These are phyloP conservation scores for Champsocephalus esox DNA, from an alignment of 2,797 vertebrate species.

Conservation along the genomic window DNA sequence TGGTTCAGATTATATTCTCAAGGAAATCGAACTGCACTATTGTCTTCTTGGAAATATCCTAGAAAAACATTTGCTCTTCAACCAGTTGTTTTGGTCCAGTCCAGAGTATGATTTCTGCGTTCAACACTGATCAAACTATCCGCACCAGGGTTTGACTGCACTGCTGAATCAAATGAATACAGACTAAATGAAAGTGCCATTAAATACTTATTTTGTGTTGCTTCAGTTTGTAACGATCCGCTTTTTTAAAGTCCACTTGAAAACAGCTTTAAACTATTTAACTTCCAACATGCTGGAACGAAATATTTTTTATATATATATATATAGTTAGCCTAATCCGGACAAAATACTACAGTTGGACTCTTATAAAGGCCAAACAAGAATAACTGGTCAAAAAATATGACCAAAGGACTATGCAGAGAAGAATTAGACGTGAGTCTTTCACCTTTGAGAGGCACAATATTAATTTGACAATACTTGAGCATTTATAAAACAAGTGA, in stretches of 20 bases:
- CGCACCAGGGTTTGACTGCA: too few species aligned
- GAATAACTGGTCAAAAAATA: conserved; percentile 4
- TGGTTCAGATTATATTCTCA: too few species aligned
- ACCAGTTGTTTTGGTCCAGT: too few species aligned
- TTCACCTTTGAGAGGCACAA: conserved; percentile 30
- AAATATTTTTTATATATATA: fast-evolving
- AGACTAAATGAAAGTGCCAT: too few species aligned
- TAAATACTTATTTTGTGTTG: neutral
- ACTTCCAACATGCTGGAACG: neutral
- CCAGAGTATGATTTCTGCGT: too few species aligned
- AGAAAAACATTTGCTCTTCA: too few species aligned
- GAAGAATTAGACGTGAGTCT: conserved; percentile 16
- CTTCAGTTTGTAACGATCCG: neutral
- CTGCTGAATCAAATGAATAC: too few species aligned
- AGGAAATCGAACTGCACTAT: too few species aligned
- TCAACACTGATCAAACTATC: too few species aligned
- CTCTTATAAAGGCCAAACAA: neutral
- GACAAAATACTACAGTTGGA: neutral
- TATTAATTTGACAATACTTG: conserved; percentile 33
- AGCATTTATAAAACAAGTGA: conserved; percentile 31
- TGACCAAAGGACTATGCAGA: neutral
- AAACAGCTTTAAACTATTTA: neutral
- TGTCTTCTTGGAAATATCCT: too few species aligned
- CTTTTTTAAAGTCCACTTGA: neutral
- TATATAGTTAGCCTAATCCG: neutral